Percentiles rank a stretch among this genome's conserved stretches.
These are phyloP conservation scores for Diplodus sargus DNA, from an alignment of 2,797 vertebrate species.

Conservation along the genomic window DNA sequence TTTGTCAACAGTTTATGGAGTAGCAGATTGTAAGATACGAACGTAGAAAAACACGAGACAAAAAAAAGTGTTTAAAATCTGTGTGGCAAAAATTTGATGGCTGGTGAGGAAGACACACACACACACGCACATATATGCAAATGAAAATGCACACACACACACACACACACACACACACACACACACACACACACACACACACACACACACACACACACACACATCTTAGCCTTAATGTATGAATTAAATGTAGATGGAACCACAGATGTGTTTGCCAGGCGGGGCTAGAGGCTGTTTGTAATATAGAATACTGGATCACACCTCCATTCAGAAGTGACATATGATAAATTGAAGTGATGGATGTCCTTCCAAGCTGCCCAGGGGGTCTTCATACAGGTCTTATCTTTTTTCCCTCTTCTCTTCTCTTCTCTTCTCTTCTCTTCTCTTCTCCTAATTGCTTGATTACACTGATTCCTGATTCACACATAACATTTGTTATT, in stretches of 20 bases:
- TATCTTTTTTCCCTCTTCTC: not conserved
- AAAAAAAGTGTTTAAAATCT: not conserved
- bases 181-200: not conserved
- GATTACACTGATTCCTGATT: not conserved
- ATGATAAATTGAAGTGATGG: constrained; percentile 57
- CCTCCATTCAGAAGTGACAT: constrained; percentile 46
- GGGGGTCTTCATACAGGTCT: not conserved
- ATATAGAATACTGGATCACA: constrained; percentile 54
- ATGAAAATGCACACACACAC: too few species aligned
- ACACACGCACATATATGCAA: too few species aligned
- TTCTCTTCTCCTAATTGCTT: not conserved
- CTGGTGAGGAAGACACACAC: not conserved
- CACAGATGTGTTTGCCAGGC: constrained; percentile 51
- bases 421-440: not conserved
- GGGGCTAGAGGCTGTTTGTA: constrained; percentile 48
- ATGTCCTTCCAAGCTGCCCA: constrained; percentile 41
- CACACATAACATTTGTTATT: too few species aligned
- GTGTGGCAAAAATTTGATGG: not conserved
- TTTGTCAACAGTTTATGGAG: not conserved
- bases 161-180: too few species aligned
- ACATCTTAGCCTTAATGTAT: constrained; percentile 3
- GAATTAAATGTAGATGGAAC: constrained; percentile 22
- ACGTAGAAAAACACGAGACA: not conserved
- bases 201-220: constrained; percentile 1
- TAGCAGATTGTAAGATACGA: not conserved